A percentile compares a stretch with the other conserved stretches of the same genome.
Conservation (phyloP, 2,888 invertebrate genomes). For the Steromphala cineraria region DNA sequence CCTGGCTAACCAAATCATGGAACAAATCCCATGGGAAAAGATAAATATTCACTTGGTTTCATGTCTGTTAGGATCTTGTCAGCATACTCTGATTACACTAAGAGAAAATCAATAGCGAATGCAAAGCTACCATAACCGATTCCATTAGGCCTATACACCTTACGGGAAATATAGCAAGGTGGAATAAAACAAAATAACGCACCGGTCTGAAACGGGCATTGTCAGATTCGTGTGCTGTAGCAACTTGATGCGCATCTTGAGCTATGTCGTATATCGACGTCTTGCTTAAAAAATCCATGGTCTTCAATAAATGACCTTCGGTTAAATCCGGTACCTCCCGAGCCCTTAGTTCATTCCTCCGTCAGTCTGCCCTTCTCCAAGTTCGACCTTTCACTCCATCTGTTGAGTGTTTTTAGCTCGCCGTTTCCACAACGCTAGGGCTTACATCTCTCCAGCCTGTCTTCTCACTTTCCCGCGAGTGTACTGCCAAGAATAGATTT, state of each 20-base stretch:
- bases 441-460: background rate
- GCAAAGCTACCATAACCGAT: no score
- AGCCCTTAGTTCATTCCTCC: background rate
- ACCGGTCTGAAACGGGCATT: slow-evolving; percentile 23
- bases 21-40: no score
- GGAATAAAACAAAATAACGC: background rate
- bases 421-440: background rate
- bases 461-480: slow-evolving; percentile 16
- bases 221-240: slow-evolving; percentile 41
- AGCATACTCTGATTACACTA: no score
- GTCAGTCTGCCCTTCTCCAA: background rate
- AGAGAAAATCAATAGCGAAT: no score
- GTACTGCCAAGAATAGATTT: slow-evolving; percentile 3
- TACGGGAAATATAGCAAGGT: background rate
- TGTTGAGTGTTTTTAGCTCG: background rate
- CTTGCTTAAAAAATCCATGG: slow-evolving; percentile 24
- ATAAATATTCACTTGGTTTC: no score
- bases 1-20: no score
- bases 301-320: slow-evolving; percentile 17
- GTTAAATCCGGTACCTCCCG: slow-evolving; percentile 1
- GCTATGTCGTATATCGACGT: slow-evolving; percentile 59
- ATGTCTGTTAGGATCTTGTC: no score
- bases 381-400: background rate
- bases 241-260: slow-evolving; percentile 59
- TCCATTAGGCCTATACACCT: no score